Evolutionary conservation across 2,888 invertebrate genomes (phyloP).

Genomic region (Maniola hyperantus): DNA sequence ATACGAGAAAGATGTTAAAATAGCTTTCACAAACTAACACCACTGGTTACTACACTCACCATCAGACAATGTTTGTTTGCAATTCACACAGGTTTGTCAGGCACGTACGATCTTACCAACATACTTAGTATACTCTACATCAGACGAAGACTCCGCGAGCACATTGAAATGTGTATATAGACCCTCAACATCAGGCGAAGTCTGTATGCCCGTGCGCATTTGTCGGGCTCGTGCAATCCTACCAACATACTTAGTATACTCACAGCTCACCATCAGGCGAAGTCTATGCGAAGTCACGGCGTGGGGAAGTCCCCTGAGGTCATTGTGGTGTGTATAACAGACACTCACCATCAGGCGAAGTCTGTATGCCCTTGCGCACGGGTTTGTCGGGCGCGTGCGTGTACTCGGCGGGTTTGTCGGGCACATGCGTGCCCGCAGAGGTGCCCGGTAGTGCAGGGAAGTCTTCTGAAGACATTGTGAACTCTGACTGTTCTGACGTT

Average conservation of each 20-base stretch:
- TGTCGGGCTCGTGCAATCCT: not conserved
- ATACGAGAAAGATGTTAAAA: not conserved
- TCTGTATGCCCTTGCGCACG: constrained; percentile 94
- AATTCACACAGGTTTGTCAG: too few species aligned
- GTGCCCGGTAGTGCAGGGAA: constrained; percentile 99
- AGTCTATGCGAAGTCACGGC: constrained; percentile 97
- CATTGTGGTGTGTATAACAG: not conserved
- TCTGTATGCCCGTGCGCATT: constrained; percentile 4
- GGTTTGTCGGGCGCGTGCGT: constrained; percentile 69
- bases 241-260: not conserved
- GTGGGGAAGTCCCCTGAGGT: constrained; percentile 98
- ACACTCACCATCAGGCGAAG: constrained; percentile 92
- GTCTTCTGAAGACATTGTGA: constrained; percentile 99
- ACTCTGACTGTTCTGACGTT: constrained; percentile 95
- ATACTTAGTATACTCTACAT: too few species aligned
- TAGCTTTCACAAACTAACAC: not conserved
- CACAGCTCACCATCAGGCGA: constrained; percentile 92
- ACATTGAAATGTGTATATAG: too few species aligned
- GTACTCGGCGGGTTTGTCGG: constrained; percentile 53
- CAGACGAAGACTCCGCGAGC: too few species aligned
- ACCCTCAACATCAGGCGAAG: constrained; percentile 30
- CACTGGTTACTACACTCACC: too few species aligned
- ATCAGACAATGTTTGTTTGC: too few species aligned
- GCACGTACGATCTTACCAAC: too few species aligned
- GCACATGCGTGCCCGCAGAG: constrained; percentile 82